Percentiles rank a stretch among this genome's conserved stretches.
Evolutionary conservation across 2,888 invertebrate species (phyloP).

Genomic region (Lochmaea capreae): DNA sequence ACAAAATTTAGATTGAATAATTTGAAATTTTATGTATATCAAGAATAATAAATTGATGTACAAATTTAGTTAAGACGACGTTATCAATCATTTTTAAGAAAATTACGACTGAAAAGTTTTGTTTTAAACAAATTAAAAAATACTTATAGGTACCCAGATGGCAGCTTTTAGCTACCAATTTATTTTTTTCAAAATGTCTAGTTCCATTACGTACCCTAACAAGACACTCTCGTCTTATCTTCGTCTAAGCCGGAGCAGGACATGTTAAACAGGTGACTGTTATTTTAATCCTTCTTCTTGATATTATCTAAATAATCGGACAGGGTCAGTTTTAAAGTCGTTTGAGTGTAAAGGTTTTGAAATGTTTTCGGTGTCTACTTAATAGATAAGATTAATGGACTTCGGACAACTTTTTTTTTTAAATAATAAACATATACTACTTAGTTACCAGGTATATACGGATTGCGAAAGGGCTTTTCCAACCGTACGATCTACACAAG

Average conservation of each 20-base stretch:
- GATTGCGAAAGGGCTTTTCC: neutral
- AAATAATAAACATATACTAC: constrained; percentile 14
- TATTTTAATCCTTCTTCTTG: constrained; percentile 42
- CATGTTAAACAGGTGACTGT: constrained; percentile 49
- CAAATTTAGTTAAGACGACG: constrained; percentile 29
- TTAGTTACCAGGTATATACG: constrained; percentile 9
- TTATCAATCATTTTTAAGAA: constrained; percentile 40
- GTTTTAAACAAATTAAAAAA: constrained; percentile 1
- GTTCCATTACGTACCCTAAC: neutral
- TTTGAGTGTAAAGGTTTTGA: constrained; percentile 51
- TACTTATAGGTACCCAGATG: neutral
- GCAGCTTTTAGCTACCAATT: too few relatives aligned
- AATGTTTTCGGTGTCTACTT: constrained; percentile 47
- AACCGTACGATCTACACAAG: too few relatives aligned
- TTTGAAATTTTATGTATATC: constrained; percentile 13
- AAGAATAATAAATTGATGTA: constrained; percentile 28
- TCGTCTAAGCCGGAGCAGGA: constrained; percentile 40
- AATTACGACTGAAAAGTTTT: neutral
- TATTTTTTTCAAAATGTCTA: neutral
- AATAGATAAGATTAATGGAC: constrained; percentile 49
- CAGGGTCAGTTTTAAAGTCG: constrained; percentile 48
- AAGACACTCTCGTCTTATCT: neutral
- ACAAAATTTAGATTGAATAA: constrained; percentile 27
- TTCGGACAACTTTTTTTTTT: constrained; percentile 19
- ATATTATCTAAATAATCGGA: constrained; percentile 52